These are phyloP conservation scores for Cataglyphis altisquamis DNA, from an alignment of 2,888 invertebrate species.

Conservation along the genomic window DNA sequence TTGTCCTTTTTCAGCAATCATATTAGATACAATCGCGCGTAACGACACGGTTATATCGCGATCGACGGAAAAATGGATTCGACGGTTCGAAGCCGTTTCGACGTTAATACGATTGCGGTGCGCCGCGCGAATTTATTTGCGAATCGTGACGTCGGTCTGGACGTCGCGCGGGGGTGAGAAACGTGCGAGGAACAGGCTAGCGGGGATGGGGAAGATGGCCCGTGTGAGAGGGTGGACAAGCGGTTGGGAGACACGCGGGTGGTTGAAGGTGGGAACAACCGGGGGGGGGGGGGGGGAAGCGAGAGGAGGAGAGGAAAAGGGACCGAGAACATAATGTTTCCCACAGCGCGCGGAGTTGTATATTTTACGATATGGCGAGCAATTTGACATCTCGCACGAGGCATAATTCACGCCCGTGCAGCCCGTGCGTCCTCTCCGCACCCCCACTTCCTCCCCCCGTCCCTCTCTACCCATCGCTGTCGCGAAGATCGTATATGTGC, in stretches of 20 bases:
- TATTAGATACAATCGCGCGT: not conserved
- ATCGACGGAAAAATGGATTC: slow-evolving; percentile 32
- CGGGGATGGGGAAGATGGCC: slow-evolving; percentile 29
- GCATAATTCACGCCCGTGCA: slow-evolving; percentile 85
- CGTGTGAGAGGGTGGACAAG: slow-evolving; percentile 53
- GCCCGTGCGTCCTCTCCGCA: slow-evolving; percentile 65
- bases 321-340: slow-evolving; percentile 84
- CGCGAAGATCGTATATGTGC: slow-evolving; percentile 45
- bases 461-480: slow-evolving; percentile 34
- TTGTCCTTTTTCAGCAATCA: not conserved
- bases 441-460: not conserved
- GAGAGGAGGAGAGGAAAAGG: slow-evolving; percentile 60
- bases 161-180: slow-evolving; percentile 54
- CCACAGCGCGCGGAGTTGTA: slow-evolving; percentile 86
- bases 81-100: slow-evolving; percentile 39
- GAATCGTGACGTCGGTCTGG: slow-evolving; percentile 20
- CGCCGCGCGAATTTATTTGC: slow-evolving; percentile 50
- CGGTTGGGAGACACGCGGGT: slow-evolving; percentile 52
- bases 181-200: slow-evolving; percentile 40
- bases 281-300: slow-evolving; percentile 16
- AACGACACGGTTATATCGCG: not conserved
- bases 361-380: slow-evolving; percentile 86
- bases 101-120: slow-evolving; percentile 53
- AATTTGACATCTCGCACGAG: slow-evolving; percentile 86
- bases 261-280: slow-evolving; percentile 41